Percentiles rank a stretch among this genome's conserved stretches.
These are phyloP conservation scores for Sturnira hondurensis DNA, from an alignment of 2,113 vertebrate genomes.

Conservation along the genomic window DNA sequence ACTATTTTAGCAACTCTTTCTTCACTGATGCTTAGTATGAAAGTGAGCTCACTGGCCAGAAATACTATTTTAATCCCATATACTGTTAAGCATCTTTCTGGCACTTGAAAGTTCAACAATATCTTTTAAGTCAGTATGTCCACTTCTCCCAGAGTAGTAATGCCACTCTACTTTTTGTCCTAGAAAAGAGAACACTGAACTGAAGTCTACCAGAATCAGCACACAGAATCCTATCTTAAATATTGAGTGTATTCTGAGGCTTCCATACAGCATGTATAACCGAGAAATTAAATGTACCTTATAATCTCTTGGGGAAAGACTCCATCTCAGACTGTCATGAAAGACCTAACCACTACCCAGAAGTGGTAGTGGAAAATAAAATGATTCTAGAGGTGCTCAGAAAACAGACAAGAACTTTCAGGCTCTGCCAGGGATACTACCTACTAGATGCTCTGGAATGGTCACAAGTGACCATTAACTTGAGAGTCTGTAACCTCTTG, in stretches of 20 bases:
- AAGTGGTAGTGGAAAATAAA: not conserved
- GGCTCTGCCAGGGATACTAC: not conserved
- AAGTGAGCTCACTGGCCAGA: not conserved
- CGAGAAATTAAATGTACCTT: conserved; percentile 5
- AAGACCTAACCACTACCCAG: not conserved
- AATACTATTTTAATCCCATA: not conserved
- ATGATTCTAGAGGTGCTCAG: not conserved
- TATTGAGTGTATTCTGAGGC: not conserved
- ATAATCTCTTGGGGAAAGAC: not conserved
- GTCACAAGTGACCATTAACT: not conserved
- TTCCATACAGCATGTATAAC: not conserved
- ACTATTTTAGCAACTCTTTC: not conserved
- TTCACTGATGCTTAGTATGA: not conserved
- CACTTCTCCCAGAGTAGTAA: conserved; percentile 21
- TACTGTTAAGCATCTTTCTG: not conserved
- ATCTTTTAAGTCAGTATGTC: conserved; percentile 9
- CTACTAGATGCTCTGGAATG: not conserved
- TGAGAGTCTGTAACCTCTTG: not conserved
- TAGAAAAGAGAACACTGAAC: not conserved
- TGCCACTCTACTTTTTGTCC: not conserved
- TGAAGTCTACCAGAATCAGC: not conserved
- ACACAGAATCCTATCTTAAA: not conserved
- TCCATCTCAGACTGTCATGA: not conserved
- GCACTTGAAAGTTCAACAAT: not conserved
- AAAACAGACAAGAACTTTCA: not conserved